A percentile compares a stretch with the other conserved stretches of the same genome.
These are phyloP conservation scores for Rosalia funebris DNA, from an alignment of 2,888 invertebrate species.

Conservation along the genomic window DNA sequence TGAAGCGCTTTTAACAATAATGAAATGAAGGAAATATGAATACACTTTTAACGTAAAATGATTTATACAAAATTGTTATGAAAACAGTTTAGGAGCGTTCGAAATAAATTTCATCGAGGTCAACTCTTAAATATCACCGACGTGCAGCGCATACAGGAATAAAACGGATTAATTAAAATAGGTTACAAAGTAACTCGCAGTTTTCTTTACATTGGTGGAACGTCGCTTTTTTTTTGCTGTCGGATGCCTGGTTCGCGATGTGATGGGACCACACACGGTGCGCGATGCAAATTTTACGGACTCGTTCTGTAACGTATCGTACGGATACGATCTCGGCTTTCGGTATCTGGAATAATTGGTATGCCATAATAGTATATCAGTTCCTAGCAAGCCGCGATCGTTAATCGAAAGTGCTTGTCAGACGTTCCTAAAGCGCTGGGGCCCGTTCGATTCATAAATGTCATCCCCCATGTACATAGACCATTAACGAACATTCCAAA, in stretches of 20 bases:
- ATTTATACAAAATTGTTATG: too few species aligned
- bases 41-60: too few species aligned
- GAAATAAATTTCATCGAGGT: too few species aligned
- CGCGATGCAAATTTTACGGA: conserved; percentile 10
- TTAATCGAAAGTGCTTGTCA: conserved; percentile 2
- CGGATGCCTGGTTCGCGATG: not conserved
- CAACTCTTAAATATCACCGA: not conserved
- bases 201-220: not conserved
- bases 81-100: too few species aligned
- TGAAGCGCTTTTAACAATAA: too few species aligned
- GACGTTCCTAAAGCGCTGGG: too few species aligned
- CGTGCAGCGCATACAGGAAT: not conserved
- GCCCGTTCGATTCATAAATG: too few species aligned
- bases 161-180: not conserved
- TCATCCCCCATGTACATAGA: too few species aligned
- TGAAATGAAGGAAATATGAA: too few species aligned
- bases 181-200: conserved; percentile 3
- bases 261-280: conserved; percentile 10
- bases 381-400: not conserved
- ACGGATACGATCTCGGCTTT: conserved; percentile 1
- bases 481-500: too few species aligned
- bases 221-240: not conserved
- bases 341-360: not conserved
- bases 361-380: not conserved
- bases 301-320: not conserved